Base-by-base conservation (phyloP, 2,797 vertebrate genomes). In the Hemitrygon akajei region DNA sequence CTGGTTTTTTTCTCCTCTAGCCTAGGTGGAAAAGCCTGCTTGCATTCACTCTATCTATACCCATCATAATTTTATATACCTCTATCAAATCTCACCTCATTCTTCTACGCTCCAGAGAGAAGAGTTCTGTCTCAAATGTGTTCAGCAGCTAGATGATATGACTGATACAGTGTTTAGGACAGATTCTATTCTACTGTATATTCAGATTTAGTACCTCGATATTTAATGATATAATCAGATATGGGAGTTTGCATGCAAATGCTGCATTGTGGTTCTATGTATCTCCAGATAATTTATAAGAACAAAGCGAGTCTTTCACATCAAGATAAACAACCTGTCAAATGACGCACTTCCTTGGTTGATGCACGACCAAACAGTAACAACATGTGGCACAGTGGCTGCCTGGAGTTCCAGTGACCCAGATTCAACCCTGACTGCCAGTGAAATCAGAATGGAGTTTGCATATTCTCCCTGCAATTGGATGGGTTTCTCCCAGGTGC, bases 211-310 rank as follows among this genome's bases (percentile, higher is more conserved):
- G 71, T 16, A 37, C 40, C 76, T 40, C 14, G 71, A 93, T 40
- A 93, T 93, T 76, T 76, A 71, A 71, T 71, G 56, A 58, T n/a
- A 16, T n/a, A 25, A 93, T 93, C 91, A 93, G 22, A 93, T 56
- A 56, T 93, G 40, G 40, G 71, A 30, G 69, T 30, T 76, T 71
- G 76, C 14, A 75, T 73, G 66, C 89, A 91, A 34, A 66, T 69
- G n/a, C 25, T 58, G 71, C 73, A 56, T 71, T 7, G 14, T 30
- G 37, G 73, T 93, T 93, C 40, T 71, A 73, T 75, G 71, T 76
- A 93, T 76, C 91, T n/a, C 22, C 25, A 71, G 27, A n/a, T 93
- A 93, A 93, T 92, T 40, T 30, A 25, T 20, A 40, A 92, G 37
- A 92, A 93, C 91, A 93, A 93, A 76, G 69, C 2, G 25, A 7